A percentile compares a stretch with the other conserved stretches of the same genome.
These are phyloP conservation scores for Aporrectodea caliginosa DNA, from an alignment of 1,140 invertebrate genomes.

Conservation along the genomic window DNA sequence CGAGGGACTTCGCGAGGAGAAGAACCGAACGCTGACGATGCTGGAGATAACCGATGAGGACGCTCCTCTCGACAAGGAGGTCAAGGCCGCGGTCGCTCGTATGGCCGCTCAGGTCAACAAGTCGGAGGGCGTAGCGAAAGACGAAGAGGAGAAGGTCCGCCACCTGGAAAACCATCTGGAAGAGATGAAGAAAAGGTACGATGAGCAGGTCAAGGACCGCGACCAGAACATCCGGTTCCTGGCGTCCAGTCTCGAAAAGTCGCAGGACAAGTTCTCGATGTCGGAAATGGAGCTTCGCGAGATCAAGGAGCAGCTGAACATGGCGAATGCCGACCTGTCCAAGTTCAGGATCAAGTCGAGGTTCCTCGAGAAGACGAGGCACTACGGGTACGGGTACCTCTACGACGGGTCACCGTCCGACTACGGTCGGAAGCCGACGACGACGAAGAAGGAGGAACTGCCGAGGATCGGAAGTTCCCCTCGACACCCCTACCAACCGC, in stretches of 20 bases:
- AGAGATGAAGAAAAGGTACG: conserved; percentile 9
- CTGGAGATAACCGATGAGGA: background rate
- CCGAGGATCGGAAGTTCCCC: background rate
- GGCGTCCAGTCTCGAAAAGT: conserved; percentile 15
- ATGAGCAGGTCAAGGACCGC: conserved; percentile 5
- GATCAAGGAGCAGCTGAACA: background rate
- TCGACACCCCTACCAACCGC: no score
- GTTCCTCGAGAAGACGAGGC: background rate
- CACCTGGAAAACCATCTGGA: background rate
- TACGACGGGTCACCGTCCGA: background rate
- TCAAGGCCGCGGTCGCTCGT: background rate
- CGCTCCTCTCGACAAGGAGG: conserved; percentile 3
- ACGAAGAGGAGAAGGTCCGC: background rate
- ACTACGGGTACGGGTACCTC: background rate
- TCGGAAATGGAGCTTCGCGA: background rate
- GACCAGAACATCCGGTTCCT: conserved; percentile 22
- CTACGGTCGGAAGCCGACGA: background rate
- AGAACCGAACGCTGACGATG: background rate
- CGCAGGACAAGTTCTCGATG: background rate
- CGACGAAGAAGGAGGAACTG: background rate
- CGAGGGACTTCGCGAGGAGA: background rate
- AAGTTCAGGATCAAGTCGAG: background rate
- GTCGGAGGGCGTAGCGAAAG: background rate
- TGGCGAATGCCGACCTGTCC: background rate
- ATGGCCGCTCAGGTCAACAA: background rate